phyloP scores from a whole-genome alignment of 2,888 invertebrate genomes.

The Julus scandinavius region DNA sequence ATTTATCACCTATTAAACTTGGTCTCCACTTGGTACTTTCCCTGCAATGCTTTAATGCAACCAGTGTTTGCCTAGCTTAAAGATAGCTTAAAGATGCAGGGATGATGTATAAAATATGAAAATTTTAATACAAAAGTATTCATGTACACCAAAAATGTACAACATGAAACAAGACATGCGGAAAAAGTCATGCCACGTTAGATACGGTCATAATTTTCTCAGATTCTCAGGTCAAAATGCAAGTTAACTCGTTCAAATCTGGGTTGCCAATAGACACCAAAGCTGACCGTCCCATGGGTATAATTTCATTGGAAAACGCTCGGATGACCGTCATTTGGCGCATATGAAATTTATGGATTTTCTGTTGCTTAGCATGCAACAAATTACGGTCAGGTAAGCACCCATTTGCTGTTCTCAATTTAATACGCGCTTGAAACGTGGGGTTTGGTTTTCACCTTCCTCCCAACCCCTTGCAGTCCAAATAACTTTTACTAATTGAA shows the following conservation, averaged over 20 bases:
- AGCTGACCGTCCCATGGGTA: neutral
- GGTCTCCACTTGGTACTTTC: too few relatives aligned
- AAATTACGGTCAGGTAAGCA: slow-evolving; percentile 5
- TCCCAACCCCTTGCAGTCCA: neutral
- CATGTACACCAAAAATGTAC: too few relatives aligned
- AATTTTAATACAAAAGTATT: neutral
- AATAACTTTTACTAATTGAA: slow-evolving; percentile 16
- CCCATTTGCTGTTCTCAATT: neutral
- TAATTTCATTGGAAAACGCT: neutral
- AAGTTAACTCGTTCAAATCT: neutral
- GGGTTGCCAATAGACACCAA: neutral
- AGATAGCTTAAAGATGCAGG: too few relatives aligned
- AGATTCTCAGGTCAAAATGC: neutral
- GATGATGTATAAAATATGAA: too few relatives aligned
- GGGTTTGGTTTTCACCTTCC: neutral
- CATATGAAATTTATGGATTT: slow-evolving; percentile 1
- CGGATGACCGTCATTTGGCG: neutral
- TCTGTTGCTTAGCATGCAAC: slow-evolving; percentile 31
- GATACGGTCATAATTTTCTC: neutral
- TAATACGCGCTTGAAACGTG: neutral
- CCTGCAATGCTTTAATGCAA: too few relatives aligned
- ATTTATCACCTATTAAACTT: too few relatives aligned
- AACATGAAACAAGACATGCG: neutral
- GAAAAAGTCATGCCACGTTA: neutral
- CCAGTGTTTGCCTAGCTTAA: too few relatives aligned